Percentiles rank a stretch among this genome's conserved stretches.
Evolutionary conservation across 1,140 invertebrate species (phyloP).

Genomic region (Stegodyphus mimosarum): DNA sequence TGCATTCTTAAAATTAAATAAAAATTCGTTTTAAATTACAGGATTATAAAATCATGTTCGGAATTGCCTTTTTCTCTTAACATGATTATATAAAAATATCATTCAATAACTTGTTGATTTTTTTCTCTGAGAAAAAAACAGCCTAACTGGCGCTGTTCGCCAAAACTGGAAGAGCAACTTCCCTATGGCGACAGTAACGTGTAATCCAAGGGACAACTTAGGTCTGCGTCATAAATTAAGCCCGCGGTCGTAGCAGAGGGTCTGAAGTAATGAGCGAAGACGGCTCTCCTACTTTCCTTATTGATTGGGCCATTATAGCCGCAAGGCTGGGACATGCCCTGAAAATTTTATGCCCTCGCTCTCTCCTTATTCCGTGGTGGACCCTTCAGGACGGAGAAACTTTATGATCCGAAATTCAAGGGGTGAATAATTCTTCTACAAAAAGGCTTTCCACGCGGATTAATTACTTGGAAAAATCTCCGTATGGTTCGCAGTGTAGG

Average conservation of each 20-base stretch:
- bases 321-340: slow-evolving; percentile 10
- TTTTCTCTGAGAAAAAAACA: too few species aligned
- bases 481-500: too few species aligned
- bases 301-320: slow-evolving; percentile 47
- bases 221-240: slow-evolving; percentile 45
- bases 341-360: slow-evolving; percentile 25
- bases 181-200: slow-evolving; percentile 10
- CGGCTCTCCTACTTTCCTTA: slow-evolving; percentile 41
- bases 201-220: slow-evolving; percentile 47
- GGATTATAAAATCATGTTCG: too few species aligned
- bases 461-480: slow-evolving; percentile 5
- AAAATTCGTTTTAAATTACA: too few species aligned
- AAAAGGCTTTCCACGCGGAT: slow-evolving; percentile 21
- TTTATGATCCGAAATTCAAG: slow-evolving; percentile 28
- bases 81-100: too few species aligned
- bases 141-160: too few species aligned
- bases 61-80: too few species aligned
- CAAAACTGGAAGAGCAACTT: too few species aligned
- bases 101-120: too few species aligned
- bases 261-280: slow-evolving; percentile 44
- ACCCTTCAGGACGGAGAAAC: slow-evolving; percentile 6
- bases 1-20: too few species aligned
- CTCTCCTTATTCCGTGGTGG: slow-evolving; percentile 9
- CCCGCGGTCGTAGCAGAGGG: slow-evolving; percentile 5
- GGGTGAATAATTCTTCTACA: slow-evolving; percentile 21